phyloP scores from a whole-genome alignment of 2,113 vertebrate species.

The Brachionichthys hirsutus region DNA sequence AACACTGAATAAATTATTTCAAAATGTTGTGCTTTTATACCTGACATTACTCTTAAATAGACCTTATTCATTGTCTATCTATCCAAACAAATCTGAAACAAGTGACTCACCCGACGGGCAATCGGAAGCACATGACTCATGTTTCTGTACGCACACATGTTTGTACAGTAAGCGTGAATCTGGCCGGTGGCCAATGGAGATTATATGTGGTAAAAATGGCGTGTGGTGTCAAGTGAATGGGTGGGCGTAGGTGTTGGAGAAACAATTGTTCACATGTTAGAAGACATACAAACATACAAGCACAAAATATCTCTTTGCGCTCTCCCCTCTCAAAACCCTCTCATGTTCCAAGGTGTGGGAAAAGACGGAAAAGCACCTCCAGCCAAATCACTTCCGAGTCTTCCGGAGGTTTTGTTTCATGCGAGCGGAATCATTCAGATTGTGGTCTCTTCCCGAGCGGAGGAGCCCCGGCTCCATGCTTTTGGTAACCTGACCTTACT shows the following conservation, averaged over 20 bases:
- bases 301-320: constrained; percentile 9
- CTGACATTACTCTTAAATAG: not conserved
- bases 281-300: constrained; percentile 2
- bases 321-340: constrained; percentile 32
- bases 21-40: not conserved
- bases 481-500: constrained; percentile 63
- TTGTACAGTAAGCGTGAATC: constrained; percentile 19
- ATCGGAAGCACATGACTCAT: not conserved
- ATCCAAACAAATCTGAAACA: not conserved
- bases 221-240: constrained; percentile 43
- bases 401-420: constrained; percentile 51
- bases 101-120: constrained; percentile 2
- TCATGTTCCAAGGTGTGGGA: constrained; percentile 61
- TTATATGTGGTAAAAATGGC: constrained; percentile 47
- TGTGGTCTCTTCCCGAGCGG: constrained; percentile 26
- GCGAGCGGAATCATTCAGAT: constrained; percentile 20
- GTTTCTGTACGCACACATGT: constrained; percentile 7
- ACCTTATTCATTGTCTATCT: not conserved
- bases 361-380: constrained; percentile 50
- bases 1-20: not conserved
- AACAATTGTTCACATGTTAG: constrained; percentile 5
- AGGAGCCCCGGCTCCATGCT: constrained; percentile 38
- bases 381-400: constrained; percentile 54
- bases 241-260: constrained; percentile 14
- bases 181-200: constrained; percentile 40